A percentile compares a stretch with the other conserved stretches of the same genome.
These are phyloP conservation scores for Sitta europaea DNA, from an alignment of 2,113 vertebrate genomes.

Conservation along the genomic window DNA sequence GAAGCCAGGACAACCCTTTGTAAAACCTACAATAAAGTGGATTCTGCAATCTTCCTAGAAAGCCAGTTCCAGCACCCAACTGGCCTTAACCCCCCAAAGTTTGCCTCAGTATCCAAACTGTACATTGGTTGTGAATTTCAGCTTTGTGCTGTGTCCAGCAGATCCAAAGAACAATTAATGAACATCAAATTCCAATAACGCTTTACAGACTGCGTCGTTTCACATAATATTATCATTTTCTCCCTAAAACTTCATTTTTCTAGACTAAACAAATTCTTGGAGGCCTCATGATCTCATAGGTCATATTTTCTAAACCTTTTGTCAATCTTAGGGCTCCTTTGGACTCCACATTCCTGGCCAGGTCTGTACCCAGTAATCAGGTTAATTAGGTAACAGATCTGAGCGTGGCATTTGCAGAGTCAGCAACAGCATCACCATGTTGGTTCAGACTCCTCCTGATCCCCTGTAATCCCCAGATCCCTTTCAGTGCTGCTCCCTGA, in stretches of 20 bases:
- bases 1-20: not conserved
- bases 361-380: not conserved
- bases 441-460: not conserved
- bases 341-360: not conserved
- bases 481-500: not conserved
- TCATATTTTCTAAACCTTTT: not conserved
- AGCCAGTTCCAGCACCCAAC: not conserved
- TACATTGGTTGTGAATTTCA: not conserved
- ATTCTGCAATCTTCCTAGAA: no score
- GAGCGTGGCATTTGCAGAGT: not conserved
- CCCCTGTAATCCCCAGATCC: not conserved
- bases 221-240: not conserved
- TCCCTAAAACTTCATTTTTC: not conserved
- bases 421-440: not conserved
- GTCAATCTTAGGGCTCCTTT: not conserved
- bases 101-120: not conserved
- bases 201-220: fast-evolving
- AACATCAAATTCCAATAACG: not conserved
- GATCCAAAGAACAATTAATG: not conserved
- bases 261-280: not conserved
- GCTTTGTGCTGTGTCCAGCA: not conserved
- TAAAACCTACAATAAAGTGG: not conserved
- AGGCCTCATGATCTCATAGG: not conserved
- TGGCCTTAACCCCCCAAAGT: not conserved
- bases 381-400: not conserved